Evolutionary conservation across 2,113 vertebrate genomes (phyloP).

Genomic region (Pteronura brasiliensis): DNA sequence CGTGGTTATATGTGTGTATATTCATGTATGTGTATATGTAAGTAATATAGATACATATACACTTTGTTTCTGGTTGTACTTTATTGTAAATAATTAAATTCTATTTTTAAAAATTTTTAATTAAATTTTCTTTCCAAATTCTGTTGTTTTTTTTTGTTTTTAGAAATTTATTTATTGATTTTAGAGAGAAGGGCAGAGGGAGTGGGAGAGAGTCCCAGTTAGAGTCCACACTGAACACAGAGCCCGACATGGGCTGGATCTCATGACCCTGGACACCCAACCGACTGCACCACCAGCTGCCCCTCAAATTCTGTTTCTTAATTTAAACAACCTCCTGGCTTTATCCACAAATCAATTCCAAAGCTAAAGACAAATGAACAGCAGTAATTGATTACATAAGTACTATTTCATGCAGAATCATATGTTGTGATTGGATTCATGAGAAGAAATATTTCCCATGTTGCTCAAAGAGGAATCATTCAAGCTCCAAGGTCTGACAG

Average conservation of each 20-base stretch:
- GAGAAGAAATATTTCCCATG: neutral
- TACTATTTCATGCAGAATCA: neutral
- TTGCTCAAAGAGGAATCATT: neutral
- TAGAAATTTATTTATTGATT: neutral
- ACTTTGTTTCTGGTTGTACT: neutral
- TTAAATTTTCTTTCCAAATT: neutral
- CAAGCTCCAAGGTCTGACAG: no score
- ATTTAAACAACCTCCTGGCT: neutral
- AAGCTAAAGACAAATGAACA: neutral
- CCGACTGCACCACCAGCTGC: neutral
- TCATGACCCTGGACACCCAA: neutral
- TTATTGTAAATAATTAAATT: neutral
- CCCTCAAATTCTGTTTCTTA: neutral
- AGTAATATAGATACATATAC: neutral
- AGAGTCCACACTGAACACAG: neutral
- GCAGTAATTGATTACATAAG: neutral
- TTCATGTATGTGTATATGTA: neutral
- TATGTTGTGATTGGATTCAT: neutral
- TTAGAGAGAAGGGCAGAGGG: neutral
- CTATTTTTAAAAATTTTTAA: neutral
- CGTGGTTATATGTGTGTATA: neutral
- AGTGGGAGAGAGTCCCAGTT: neutral
- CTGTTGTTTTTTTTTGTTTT: neutral
- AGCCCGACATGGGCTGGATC: neutral
- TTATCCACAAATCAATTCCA: neutral